Evolutionary conservation across 2,113 vertebrate genomes (phyloP), one percentile per base, ranked within the genome.

Genomic region (Conger conger): DNA sequence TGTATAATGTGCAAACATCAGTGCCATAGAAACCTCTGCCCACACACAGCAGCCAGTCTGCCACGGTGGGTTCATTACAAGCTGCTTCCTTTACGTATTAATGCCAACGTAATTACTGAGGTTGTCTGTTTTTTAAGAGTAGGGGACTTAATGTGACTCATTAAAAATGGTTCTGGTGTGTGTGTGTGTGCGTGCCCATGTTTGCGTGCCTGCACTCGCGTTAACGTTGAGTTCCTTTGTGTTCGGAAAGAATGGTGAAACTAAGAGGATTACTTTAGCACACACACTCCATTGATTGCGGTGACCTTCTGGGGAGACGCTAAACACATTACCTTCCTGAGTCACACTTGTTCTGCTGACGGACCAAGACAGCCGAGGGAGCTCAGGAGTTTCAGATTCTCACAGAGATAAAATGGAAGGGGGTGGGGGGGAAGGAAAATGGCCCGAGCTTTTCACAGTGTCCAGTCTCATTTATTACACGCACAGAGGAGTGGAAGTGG

Each of bases 391-490:
- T 81, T 86, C 40, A 57, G 79, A 91, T 91, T 88, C 87, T 63
- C 78, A 89, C 81, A 76, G 85, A 89, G 87, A 27, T 88, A 82
- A n/a, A 85, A 89, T 88, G 89, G 86, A 88, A 11, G 38, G 54
- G 23, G 33, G 50, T 45, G 35, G 87, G 85, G 8, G 30, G 87
- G 84, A 40, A 76, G 40, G 85, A 86, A 73, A 30, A 85, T 83
- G 38, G 80, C 83, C 84, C 89, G 88, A 88, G 90, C 91, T 91
- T 83, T 91, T 91, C 88, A 86, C 88, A 87, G 89, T 88, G 79
- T 87, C 82, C 15, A 86, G 90, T 91, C 85, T 60, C 83, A 90
- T 91, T 89, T 91, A 90, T 85, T 86, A 82, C 78, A 42, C 86
- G 91, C 87, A 91, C 90, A 92, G 86, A 84, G 86, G n/a, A 73